Evolutionary conservation across 2,888 invertebrate species (phyloP).

Genomic region (Stenodema calcarata): DNA sequence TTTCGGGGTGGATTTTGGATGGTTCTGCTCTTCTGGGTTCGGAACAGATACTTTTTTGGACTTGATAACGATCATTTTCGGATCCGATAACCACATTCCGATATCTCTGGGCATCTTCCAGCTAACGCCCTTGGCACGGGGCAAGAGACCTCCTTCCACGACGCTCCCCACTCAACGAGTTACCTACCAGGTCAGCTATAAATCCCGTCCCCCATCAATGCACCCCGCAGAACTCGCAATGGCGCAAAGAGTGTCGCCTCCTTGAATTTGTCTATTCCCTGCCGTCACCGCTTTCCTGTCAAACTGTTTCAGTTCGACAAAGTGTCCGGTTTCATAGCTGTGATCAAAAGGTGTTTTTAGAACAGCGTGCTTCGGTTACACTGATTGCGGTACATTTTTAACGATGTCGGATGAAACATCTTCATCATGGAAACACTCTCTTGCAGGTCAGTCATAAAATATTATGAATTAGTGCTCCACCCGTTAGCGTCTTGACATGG

Average conservation of each 20-base stretch:
- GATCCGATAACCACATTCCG: too few species aligned
- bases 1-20: too few species aligned
- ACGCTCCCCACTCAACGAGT: not conserved
- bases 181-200: not conserved
- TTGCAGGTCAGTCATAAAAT: not conserved
- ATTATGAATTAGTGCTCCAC: too few species aligned
- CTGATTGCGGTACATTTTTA: not conserved
- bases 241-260: not conserved
- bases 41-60: too few species aligned
- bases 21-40: too few species aligned
- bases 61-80: too few species aligned
- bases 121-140: not conserved
- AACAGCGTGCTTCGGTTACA: not conserved
- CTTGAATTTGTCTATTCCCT: too few species aligned
- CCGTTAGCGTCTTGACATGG: too few species aligned
- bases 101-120: not conserved
- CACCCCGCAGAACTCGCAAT: not conserved
- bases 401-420: not conserved
- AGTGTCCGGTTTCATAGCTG: too few species aligned
- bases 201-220: not conserved
- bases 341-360: not conserved
- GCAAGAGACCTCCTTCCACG: not conserved
- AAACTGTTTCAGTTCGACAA: too few species aligned
- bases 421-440: not conserved
- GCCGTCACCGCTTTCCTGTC: too few species aligned